A percentile compares a stretch with the other conserved stretches of the same genome.
Evolutionary conservation across 2,113 vertebrate genomes (phyloP).

Genomic region (Mustela lutreola): DNA sequence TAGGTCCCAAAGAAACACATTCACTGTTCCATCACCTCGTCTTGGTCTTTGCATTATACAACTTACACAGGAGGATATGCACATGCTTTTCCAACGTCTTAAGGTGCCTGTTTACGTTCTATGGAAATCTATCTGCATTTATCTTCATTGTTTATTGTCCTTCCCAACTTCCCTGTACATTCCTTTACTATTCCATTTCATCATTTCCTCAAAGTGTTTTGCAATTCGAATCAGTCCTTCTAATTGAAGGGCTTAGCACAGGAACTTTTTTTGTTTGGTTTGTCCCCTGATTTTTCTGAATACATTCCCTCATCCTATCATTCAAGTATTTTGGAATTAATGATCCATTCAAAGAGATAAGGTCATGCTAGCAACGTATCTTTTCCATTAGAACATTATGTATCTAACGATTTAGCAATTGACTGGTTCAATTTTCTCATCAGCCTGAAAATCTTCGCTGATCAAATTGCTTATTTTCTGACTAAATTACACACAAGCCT

Average conservation of each 20-base stretch:
- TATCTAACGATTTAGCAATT: neutral
- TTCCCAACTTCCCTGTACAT: neutral
- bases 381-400: constrained; percentile 28
- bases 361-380: neutral
- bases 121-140: neutral
- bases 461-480: neutral
- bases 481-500: constrained; percentile 12
- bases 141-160: neutral
- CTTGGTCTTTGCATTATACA: neutral
- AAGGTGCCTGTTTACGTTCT: neutral
- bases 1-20: neutral
- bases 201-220: neutral
- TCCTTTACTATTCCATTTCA: neutral
- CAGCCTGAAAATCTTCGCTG: constrained; percentile 56
- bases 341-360: neutral
- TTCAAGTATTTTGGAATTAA: constrained; percentile 28
- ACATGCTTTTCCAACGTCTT: neutral
- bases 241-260: neutral
- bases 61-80: neutral
- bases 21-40: neutral
- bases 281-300: neutral
- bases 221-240: neutral
- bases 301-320: neutral
- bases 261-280: neutral
- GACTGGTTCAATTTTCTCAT: constrained; percentile 8